Evolutionary conservation across 1,140 invertebrate genomes (phyloP), one percentile per base, ranked within the genome.

Genomic region (Octopus bimaculoides): DNA sequence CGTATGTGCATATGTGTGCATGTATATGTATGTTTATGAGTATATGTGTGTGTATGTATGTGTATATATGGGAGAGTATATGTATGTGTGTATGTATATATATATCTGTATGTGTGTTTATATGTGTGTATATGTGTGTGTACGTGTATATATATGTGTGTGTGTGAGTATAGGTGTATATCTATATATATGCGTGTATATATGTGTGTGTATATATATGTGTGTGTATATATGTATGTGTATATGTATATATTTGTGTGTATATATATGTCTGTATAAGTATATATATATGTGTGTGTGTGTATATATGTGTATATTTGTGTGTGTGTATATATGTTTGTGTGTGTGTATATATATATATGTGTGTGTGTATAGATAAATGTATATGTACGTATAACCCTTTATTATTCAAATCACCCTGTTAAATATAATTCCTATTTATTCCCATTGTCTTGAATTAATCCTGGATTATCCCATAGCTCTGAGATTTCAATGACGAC

Each of bases 11-110:
- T 14, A 61, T 61, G 14, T 61, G 14, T 75, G 20, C 20, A 52
- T 75, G 73, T 75, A 52, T 75, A 20, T 75, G 20, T 75, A 20
- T 75, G 52, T 55, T 9, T 77, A 52, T 54, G 52, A 52, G 52
- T 77, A 52, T 77, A 20, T 77, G 76, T 77, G 52, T 77, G 76
- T 77, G 76, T n/a, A 71, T 17, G 41, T n/a, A 54, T 71, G 14
- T 9, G 14, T 14, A 61, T 14, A 61, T 14, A 61, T 14, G 14
- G 7, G n/a, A 61, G 14, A 8, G 14, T 61, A 61, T 61, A 61
- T 61, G 14, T 61, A 61, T 61, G 14, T 61, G 14, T 61, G 14
- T 61, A 61, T 61, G 14, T 61, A 61, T 61, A 61, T 61, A 61
- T 61, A 61, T 8, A 8, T 8, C 56, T 61, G 7, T 14, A 61